Base-by-base conservation (phyloP, 1,140 invertebrate species). In the Leptoteleia sp. region DNA sequence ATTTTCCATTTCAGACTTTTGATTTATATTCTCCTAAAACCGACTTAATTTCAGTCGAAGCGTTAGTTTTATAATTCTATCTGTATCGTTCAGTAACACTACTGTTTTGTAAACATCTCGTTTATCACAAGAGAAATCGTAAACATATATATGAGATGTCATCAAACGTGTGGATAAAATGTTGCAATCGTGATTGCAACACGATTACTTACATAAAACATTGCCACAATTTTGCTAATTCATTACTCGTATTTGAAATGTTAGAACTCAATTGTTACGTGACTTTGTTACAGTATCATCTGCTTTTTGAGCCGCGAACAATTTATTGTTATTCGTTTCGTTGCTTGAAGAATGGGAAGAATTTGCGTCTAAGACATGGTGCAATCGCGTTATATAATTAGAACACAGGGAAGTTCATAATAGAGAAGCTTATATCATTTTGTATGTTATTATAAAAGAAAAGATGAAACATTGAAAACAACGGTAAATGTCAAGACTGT, bases 281-380 rank as follows among this genome's bases (percentile, higher is more conserved):
- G 19, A 59, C 33, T 52, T 35, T 40, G 38, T 43, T 59, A 33
- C 19, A 43, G 38, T 59, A 43, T 59, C 54, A 43, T 59, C 54
- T 16, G 12, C n/a, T 38, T 38, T 54, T 25, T 3, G 8, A 12
- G 1, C 17, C 9, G 17, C 38, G 12, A 54, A 8, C 33, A 42
- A 12, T 40, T 54, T 55, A 55, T 55, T 55, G 52, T 55, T 55
- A 42, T 55, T 55, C 33, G 11, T 9, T 27, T 22, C 35, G 15
- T 52, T 5, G 5, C 19, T 22, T 5, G 19, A 5, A 2, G 19
- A 22, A 48, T 31, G 29, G 13, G 47, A 33, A 22, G 5, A 22
- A 2, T 22, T 22, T 22, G 19, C 19, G n/a, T 3, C 0, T 22
- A 35, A 9, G 0, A 19, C 35, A 19, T 52, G 47, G 31, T 52